phyloP scores from a whole-genome alignment of 2,888 invertebrate genomes.

The Helicoverpa assulta region DNA sequence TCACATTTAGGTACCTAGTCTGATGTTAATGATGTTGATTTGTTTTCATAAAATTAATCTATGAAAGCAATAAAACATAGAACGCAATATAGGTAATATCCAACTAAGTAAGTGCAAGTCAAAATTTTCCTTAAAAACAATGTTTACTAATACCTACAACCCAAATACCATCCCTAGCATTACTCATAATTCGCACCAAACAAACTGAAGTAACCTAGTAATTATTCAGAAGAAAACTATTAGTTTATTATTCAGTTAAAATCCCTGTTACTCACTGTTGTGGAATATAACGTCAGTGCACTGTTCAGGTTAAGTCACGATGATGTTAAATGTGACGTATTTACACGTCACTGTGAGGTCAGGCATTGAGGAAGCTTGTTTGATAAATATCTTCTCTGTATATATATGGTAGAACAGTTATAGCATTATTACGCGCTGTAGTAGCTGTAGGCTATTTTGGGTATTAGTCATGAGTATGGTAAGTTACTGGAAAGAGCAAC shows the following conservation, averaged over 20 bases:
- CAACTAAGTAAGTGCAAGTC: background rate
- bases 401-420: background rate
- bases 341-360: constrained; percentile 64
- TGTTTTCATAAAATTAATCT: too few species aligned
- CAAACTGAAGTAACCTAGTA: constrained; percentile 15
- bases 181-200: constrained; percentile 32
- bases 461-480: background rate
- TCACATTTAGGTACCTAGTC: too few species aligned
- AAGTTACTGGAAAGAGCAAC: constrained; percentile 1
- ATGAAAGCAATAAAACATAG: background rate
- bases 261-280: constrained; percentile 45
- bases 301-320: constrained; percentile 23
- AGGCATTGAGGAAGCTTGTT: constrained; percentile 52
- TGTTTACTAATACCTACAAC: constrained; percentile 22
- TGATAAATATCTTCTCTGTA: background rate
- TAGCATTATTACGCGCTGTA: background rate
- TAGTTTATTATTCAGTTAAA: constrained; percentile 29
- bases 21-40: too few species aligned
- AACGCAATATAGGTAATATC: background rate
- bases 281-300: constrained; percentile 38
- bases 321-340: constrained; percentile 33
- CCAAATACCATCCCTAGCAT: constrained; percentile 26
- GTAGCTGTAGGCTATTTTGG: background rate
- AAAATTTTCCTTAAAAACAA: constrained; percentile 37
- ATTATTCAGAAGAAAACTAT: constrained; percentile 44